Percentiles rank a stretch among this genome's conserved stretches.
These are phyloP conservation scores for Fistularia commersonii DNA, from an alignment of 2,797 vertebrate species.

Conservation along the genomic window DNA sequence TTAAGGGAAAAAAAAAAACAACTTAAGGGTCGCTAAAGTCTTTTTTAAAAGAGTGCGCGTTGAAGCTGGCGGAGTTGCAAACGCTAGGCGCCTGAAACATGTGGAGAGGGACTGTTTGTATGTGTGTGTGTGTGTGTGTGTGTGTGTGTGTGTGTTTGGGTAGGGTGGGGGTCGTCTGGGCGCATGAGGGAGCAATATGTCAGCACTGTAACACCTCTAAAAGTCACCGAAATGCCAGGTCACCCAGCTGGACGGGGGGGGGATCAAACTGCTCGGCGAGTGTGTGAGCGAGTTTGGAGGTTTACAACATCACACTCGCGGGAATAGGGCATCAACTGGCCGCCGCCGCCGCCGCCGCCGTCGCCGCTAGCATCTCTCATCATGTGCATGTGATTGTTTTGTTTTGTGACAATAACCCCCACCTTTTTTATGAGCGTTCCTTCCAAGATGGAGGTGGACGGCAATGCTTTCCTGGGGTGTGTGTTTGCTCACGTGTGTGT, in stretches of 20 bases:
- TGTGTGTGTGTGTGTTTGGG: too few species aligned
- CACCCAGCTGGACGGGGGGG: conserved; percentile 60
- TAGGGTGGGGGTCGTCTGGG: conserved; percentile 21
- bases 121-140: too few species aligned
- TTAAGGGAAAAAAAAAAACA: too few species aligned
- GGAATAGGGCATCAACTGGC: conserved; percentile 15
- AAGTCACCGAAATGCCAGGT: conserved; percentile 84
- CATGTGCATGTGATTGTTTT: conserved; percentile 30
- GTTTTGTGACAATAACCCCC: conserved; percentile 13
- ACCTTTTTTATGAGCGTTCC: conserved; percentile 45
- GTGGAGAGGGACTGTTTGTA: background rate
- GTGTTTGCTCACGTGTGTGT: conserved; percentile 12
- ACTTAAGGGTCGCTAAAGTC: too few species aligned
- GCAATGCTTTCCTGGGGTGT: too few species aligned
- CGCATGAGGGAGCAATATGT: conserved; percentile 67
- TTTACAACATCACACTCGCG: conserved; percentile 30
- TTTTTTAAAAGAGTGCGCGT: too few species aligned
- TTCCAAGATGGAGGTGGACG: conserved; percentile 52
- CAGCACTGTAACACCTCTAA: conserved; percentile 74
- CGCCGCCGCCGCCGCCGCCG: conserved; percentile 9
- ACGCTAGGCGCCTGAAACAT: conserved; percentile 1
- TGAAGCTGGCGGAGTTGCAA: too few species aligned
- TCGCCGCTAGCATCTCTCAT: too few species aligned
- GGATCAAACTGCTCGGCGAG: conserved; percentile 54
- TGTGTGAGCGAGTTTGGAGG: conserved; percentile 40